Evolutionary conservation across 2,888 invertebrate species (phyloP), one percentile per base, ranked within the genome.

Genomic region (Morinoia aosen): DNA sequence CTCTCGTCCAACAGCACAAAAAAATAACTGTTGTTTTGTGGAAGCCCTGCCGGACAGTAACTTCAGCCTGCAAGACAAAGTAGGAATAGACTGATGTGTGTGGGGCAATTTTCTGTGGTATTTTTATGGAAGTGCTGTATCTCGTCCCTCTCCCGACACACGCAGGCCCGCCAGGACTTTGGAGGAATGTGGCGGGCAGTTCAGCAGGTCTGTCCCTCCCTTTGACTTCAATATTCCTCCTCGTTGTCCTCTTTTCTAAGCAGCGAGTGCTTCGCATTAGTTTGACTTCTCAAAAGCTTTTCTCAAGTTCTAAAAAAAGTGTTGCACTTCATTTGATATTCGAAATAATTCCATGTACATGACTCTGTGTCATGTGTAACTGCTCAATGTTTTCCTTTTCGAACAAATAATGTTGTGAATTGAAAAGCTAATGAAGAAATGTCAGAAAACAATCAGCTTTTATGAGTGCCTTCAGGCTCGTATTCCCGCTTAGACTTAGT

Each of bases 151-250:
- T 90, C 93, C 93, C 57, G n/a, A n/a, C 48, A 93, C 93, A 94
- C 96, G 95, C 96, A 96, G 96, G 96, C 96, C 91, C 96, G 96
- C 95, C 96, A 96, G 95, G 96, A 96, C 96, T 95, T 96, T 96
- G 96, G 96, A 94, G 96, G 95, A 95, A 96, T 96, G 90, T 96
- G 96, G 96, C 95, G 96, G 96, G 95, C 96, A 91, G 96, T 96
- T 40, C 96, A 96, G 96, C 96, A 94, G 61, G 95, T 94, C 94
- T 93, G 64, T 94, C 94, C 61, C 76, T 76, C 94, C 76, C 61
- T 61, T 58, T 91, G 16, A 40, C 91, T 95, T 57, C 57, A 91
- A 40, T 95, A 25, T 40, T 61, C 57, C 33, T 64, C 61, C 64
- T 64, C 58, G n/a, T 94, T 94, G 39, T 94, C 58, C 94, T 94